Base-by-base conservation (phyloP, 2,113 vertebrate genomes). In the Dasypus novemcinctus region DNA sequence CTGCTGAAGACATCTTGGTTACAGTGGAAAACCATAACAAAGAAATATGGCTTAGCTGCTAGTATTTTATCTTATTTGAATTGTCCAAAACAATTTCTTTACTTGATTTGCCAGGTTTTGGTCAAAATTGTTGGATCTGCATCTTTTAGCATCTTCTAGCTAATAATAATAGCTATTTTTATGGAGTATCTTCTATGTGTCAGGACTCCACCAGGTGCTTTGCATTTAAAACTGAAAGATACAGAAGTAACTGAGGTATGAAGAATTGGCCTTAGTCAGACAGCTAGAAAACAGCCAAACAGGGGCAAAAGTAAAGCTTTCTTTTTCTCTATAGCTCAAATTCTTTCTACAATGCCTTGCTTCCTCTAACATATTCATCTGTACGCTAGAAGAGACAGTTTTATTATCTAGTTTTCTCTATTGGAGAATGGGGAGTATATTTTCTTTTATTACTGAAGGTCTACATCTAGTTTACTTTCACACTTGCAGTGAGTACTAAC, bases 331-430 rank as follows among this genome's bases (percentile, higher is more conserved):
- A 1, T 81, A 41, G 29, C 82, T 95, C 8, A 85, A 84, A 89
- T 78, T 87, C 4, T 59, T 95, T 87, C 88, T 31, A 90, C 13
- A 88, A 9, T 64, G 84, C 29, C 27, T 93, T 93, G 29, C n/a
- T 80, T 71, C 33, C 27, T 76, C 9, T 88, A 21, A 64, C 7
- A 1, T 41, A 18, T 80, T 82, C 87, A 36, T 86, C 27, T 88
- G 23, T 69, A 84, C 20, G 43, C 43, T 63, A n/a, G 33, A 61
- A 31, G 6, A 96, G 18, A 49, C 2, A 68, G 27, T 71, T 85
- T 93, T 88, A 79, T 7, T 59, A 3, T 43, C 7, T 76, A 72
- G 3, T n/a, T 94, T 79, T 74, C 18, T 83, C 17, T 72, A 41
- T 25, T 81, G 31, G 4, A 81, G 61, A 89, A 49, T 86, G 7